Percentiles rank a stretch among this genome's conserved stretches.
phyloP scores from a whole-genome alignment of 23 tunicate species.

The Botrylloides violaceus region DNA sequence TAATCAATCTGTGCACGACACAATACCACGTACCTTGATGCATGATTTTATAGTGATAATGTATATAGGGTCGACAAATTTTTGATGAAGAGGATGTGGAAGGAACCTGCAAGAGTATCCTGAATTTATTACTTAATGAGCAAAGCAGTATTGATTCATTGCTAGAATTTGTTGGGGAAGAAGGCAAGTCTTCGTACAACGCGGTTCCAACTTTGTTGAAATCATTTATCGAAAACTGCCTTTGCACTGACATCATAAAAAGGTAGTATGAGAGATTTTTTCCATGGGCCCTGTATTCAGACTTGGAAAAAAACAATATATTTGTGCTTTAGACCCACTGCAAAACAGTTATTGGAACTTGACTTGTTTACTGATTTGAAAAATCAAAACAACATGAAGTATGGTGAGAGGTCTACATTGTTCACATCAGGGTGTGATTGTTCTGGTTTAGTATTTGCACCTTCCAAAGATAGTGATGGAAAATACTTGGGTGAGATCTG shows the following conservation, averaged over 20 bases:
- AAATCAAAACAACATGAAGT: not conserved
- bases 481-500: slow-evolving; percentile 4
- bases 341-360: not conserved
- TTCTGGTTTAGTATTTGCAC: slow-evolving; percentile 1
- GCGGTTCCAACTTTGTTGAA: not conserved
- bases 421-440: slow-evolving; percentile 23
- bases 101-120: slow-evolving; percentile 27
- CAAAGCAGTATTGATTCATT: slow-evolving; percentile 11
- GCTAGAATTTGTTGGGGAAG: not conserved
- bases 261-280: too few species aligned
- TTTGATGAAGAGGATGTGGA: slow-evolving; percentile 18
- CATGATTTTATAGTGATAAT: not conserved
- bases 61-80: slow-evolving; percentile 2
- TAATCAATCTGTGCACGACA: too few species aligned
- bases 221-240: not conserved
- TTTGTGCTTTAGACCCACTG: slow-evolving; percentile 2
- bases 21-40: too few species aligned
- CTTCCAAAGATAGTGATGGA: slow-evolving; percentile 7
- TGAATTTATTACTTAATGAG: slow-evolving; percentile 14
- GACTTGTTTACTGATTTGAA: not conserved
- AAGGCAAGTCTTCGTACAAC: not conserved
- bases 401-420: slow-evolving; percentile 20
- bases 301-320: not conserved
- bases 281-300: too few species aligned
- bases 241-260: not conserved